Evolutionary conservation across 2,113 vertebrate genomes (phyloP), one percentile per base, ranked within the genome.

Genomic region (Dolichallabes microphthalmus): DNA sequence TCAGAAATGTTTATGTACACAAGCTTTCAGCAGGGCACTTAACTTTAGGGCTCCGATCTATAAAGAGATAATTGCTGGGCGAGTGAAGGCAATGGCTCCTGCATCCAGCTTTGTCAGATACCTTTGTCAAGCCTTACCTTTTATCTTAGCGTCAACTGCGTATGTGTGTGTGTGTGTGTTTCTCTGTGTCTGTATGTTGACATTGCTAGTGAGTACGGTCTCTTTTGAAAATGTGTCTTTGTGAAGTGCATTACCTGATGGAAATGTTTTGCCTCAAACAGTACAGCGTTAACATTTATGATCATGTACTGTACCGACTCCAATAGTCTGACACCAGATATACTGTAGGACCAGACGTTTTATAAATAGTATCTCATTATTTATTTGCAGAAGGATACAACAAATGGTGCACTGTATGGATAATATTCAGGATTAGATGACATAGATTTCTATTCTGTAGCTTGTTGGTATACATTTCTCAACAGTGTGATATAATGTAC

Each of bases 11-110:
- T 92, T 94, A 92, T 94, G 92, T 93, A 92, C 93, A 93, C 92
- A 93, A 91, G 94, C 93, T 95, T 95, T 95, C 94, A 95, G 94
- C 90, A 83, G 86, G 90, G 93, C 94, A 94, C 93, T 95, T 94
- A 94, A 89, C 93, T 92, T 88, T 88, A 89, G 71, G 91, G 91
- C 91, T 92, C 90, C 93, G 90, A 91, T 91, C 91, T 90, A 90
- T 91, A 91, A 91, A 90, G 88, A 94, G 92, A 93, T 93, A 94
- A 94, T 93, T 94, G 91, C 92, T 80, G 88, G 90, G 90, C 88
- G 88, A 92, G 91, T 88, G 91, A 90, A 92, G 92, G 91, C 93
- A 88, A 88, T 64, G 78, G 88, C 90, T 90, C 88, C 86, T 80
- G 86, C 86, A 85, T 88, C 90, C 85, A 85, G 90, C 89, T 92